A percentile compares a stretch with the other conserved stretches of the same genome.
phyloP scores from a whole-genome alignment of 2,797 vertebrate genomes.

The Pipistrellus pipistrellus region DNA sequence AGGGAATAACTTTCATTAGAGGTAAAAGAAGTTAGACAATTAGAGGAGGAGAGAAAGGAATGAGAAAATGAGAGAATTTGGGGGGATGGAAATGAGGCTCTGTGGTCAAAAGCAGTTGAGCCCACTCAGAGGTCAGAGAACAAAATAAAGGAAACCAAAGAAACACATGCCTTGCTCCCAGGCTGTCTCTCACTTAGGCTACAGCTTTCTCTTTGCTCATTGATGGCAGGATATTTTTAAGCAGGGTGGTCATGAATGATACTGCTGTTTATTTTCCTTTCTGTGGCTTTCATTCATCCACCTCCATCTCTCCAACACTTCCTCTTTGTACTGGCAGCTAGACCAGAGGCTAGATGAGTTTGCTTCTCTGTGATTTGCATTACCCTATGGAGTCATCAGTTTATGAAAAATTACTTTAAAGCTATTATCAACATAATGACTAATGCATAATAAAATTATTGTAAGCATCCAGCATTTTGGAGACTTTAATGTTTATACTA shows the following conservation, averaged over 20 bases:
- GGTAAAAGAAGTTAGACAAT: background rate
- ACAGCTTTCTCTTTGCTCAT: background rate
- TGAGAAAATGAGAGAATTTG: slow-evolving; percentile 28
- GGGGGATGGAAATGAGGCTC: background rate
- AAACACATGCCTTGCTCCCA: background rate
- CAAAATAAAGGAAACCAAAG: background rate
- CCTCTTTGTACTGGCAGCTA: background rate
- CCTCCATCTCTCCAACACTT: slow-evolving; percentile 12
- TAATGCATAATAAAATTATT: background rate
- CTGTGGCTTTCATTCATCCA: slow-evolving; percentile 53
- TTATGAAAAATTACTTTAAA: slow-evolving; percentile 34
- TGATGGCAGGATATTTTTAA: background rate
- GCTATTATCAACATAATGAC: background rate
- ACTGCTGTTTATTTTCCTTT: background rate
- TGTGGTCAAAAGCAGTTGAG: background rate
- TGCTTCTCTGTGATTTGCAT: background rate
- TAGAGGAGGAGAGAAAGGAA: background rate
- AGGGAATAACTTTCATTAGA: background rate
- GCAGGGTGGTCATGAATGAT: slow-evolving; percentile 50
- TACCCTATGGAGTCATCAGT: background rate
- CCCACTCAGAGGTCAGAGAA: background rate
- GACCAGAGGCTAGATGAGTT: slow-evolving; percentile 2
- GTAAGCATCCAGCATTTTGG: background rate
- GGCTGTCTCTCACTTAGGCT: background rate
- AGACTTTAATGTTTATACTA: background rate